Percentiles rank a stretch among this genome's conserved stretches.
Conservation (phyloP, 1,140 invertebrate genomes). For the Drosophila yakuba region DNA sequence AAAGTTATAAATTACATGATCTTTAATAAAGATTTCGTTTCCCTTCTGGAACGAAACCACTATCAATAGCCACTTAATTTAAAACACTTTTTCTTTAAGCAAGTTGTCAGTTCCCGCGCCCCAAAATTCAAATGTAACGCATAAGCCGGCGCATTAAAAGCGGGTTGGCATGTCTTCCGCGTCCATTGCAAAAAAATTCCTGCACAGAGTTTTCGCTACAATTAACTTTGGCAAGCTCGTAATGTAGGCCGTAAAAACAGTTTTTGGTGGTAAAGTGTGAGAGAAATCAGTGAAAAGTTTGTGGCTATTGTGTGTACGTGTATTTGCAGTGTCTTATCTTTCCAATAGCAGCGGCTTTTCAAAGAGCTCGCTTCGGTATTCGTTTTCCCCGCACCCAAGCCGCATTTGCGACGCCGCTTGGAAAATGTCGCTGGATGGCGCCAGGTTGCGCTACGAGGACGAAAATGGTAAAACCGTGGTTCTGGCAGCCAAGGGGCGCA, state of each 20-base stretch:
- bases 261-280: slow-evolving; percentile 1
- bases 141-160: slow-evolving; percentile 1
- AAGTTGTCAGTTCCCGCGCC: slow-evolving; percentile 18
- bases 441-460: slow-evolving; percentile 63
- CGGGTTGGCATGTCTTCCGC: slow-evolving; percentile 64
- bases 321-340: not conserved
- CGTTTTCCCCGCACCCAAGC: slow-evolving; percentile 45
- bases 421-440: slow-evolving; percentile 75
- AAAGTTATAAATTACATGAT: no score
- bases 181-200: slow-evolving; percentile 78
- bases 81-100: not conserved
- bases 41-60: not conserved
- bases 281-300: not conserved
- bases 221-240: slow-evolving; percentile 18
- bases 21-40: no score
- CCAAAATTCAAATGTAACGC: slow-evolving; percentile 62
- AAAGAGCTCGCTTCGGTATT: slow-evolving; percentile 28
- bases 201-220: slow-evolving; percentile 56
- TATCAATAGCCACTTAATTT: not conserved
- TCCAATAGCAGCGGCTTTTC: slow-evolving; percentile 7
- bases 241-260: slow-evolving; percentile 1
- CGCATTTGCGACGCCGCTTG: slow-evolving; percentile 38
- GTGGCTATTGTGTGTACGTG: not conserved
- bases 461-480: slow-evolving; percentile 38
- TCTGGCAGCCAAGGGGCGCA: slow-evolving; percentile 64